Conservation (phyloP, 2,797 vertebrate genomes). For the Choloepus didactylus region DNA sequence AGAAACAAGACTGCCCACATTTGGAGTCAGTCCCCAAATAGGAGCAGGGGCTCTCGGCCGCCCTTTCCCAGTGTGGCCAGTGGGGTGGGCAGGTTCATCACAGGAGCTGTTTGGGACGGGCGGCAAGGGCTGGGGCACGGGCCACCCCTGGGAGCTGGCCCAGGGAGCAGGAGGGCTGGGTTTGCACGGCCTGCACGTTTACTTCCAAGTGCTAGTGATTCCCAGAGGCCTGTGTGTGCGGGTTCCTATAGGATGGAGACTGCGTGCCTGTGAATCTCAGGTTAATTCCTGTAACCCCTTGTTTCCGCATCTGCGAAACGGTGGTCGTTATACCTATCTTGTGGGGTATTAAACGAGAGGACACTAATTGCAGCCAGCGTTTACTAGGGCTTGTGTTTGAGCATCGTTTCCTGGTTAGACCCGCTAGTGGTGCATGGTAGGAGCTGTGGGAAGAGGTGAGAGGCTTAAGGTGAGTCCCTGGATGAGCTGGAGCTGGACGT, state of each 20-base stretch:
- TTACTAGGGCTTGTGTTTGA: neutral
- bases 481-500: neutral
- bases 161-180: neutral
- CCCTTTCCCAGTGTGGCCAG: neutral
- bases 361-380: accelerated
- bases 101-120: neutral
- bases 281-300: neutral
- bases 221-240: neutral
- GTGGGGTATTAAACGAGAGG: neutral
- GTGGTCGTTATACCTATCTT: neutral
- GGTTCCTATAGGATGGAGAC: neutral
- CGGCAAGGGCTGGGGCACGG: no score
- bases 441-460: neutral
- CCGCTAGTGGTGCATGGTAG: neutral
- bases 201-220: accelerated
- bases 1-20: neutral
- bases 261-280: accelerated
- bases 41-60: accelerated
- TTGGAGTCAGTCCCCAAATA: neutral
- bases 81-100: neutral
- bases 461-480: neutral
- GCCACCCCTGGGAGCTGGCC: neutral
- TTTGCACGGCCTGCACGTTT: neutral
- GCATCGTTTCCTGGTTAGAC: neutral
- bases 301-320: slow-evolving; percentile 62